These are phyloP conservation scores for Bagarius yarrelli DNA, from an alignment of 2,113 vertebrate genomes.

Conservation along the genomic window DNA sequence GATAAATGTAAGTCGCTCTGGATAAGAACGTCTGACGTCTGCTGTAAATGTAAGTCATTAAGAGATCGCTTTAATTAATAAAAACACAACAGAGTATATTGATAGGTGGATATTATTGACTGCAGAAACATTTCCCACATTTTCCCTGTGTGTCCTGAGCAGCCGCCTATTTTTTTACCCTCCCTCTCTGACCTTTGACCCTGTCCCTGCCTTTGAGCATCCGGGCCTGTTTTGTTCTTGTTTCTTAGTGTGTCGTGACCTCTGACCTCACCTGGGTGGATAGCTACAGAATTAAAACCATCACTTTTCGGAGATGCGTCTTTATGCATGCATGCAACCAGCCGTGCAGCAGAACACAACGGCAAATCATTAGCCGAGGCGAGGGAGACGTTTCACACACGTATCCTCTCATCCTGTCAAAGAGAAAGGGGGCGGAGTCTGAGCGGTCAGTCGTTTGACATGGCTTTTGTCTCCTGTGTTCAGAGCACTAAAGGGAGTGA, in stretches of 20 bases:
- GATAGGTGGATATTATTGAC: background rate
- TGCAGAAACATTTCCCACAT: background rate
- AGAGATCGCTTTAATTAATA: background rate
- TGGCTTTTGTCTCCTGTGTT: conserved; percentile 64
- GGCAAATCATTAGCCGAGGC: conserved; percentile 1
- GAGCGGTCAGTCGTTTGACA: conserved; percentile 65
- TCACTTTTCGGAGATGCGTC: conserved; percentile 57
- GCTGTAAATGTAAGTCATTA: no score
- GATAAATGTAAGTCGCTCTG: no score
- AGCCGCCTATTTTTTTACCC: conserved; percentile 71
- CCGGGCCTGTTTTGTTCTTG: conserved; percentile 61
- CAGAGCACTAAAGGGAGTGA: conserved; percentile 49
- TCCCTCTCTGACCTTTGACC: conserved; percentile 67
- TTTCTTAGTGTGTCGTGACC: conserved; percentile 45
- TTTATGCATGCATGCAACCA: background rate
- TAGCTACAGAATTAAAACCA: conserved; percentile 63
- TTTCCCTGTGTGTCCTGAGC: conserved; percentile 25
- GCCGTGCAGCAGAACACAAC: conserved; percentile 5
- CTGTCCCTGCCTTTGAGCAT: conserved; percentile 56
- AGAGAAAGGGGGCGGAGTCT: conserved; percentile 55
- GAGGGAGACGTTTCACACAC: background rate
- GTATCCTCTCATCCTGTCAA: background rate
- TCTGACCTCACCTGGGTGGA: conserved; percentile 73
- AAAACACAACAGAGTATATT: background rate
- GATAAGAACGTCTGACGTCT: no score